Percentiles rank a stretch among this genome's conserved stretches.
These are phyloP conservation scores for Tridacna crocea DNA, from an alignment of 2,888 invertebrate genomes.

Conservation along the genomic window DNA sequence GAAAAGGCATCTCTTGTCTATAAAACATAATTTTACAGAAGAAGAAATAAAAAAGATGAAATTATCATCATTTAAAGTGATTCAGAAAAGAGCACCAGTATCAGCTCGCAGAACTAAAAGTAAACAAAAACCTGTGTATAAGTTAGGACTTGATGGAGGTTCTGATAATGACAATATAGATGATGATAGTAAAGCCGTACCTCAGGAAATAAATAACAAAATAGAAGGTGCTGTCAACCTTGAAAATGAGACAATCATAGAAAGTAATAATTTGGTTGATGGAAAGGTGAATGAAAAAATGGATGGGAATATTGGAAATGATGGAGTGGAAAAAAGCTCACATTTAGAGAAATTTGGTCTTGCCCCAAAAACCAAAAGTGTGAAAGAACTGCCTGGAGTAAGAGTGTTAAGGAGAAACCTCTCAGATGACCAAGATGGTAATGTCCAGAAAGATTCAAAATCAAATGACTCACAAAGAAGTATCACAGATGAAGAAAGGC, in stretches of 20 bases:
- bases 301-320: not conserved
- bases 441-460: not conserved
- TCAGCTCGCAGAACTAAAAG: not conserved
- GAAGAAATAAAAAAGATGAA: conserved; percentile 36
- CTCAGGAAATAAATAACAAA: not conserved
- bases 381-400: not conserved
- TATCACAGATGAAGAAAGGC: not conserved
- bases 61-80: conserved; percentile 39
- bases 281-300: not conserved
- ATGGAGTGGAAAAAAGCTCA: not conserved
- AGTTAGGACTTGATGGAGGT: not conserved
- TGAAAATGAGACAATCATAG: not conserved
- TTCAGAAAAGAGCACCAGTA: not conserved
- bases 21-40: conserved; percentile 32
- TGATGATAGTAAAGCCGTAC: conserved; percentile 8
- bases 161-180: not conserved
- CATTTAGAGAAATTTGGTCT: not conserved
- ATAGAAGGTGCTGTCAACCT: not conserved
- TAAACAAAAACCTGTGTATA: not conserved
- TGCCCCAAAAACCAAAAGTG: not conserved
- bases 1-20: conserved; percentile 47
- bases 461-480: not conserved
- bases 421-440: not conserved
- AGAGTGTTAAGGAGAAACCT: not conserved
- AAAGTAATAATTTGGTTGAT: not conserved